Base-by-base conservation (phyloP, 2,797 vertebrate genomes). In the Ibycter americanus region DNA sequence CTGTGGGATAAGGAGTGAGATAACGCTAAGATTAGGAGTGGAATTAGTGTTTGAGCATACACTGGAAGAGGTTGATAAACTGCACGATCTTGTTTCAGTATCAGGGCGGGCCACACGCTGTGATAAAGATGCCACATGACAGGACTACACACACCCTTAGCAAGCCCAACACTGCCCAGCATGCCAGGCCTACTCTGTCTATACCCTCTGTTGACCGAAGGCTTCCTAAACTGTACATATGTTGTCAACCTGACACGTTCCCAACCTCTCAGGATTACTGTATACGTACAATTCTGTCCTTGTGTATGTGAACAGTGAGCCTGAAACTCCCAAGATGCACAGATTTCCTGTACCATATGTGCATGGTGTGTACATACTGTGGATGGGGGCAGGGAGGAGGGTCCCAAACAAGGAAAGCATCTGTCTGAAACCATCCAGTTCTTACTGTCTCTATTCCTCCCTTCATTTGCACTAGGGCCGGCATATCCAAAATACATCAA, bases 71-170 rank as follows among this genome's bases (percentile, higher is more conserved):
- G 58, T 1, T 92, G 91, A 95, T 94, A 84, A 93, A 94, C 81
- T 82, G 56, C 52, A 89, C 85, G 61, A 94, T 92, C 82, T 92
- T 9, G 1, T 92, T 76, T 91, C 65, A 78, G 32, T 68, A 96
- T 85, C 87, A 81, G 91, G 84, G 89, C 91, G 84, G 84, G 87
- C 56, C 70, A 55, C n/a, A 67, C 0, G 3, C n/a, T 0, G 0
- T 22, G 94, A 96, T 92, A 89, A 95, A 93, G 47, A 51, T 18
- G 42, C 67, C 95, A 77, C 81, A 62, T 79, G 91, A 93, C 61
- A 90, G 47, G 65, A 42, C 68, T 85, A 83, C 68, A 66, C 84
- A 93, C 87, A 65, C 91, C 83, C 93, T 95, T 32, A 13, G 87
- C 82, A 89, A 94, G 82, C 76, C 67, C 15, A 54, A 34, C 63